Evolutionary conservation across 2,888 invertebrate species (phyloP).

Genomic region (Yponomeuta malinellus): DNA sequence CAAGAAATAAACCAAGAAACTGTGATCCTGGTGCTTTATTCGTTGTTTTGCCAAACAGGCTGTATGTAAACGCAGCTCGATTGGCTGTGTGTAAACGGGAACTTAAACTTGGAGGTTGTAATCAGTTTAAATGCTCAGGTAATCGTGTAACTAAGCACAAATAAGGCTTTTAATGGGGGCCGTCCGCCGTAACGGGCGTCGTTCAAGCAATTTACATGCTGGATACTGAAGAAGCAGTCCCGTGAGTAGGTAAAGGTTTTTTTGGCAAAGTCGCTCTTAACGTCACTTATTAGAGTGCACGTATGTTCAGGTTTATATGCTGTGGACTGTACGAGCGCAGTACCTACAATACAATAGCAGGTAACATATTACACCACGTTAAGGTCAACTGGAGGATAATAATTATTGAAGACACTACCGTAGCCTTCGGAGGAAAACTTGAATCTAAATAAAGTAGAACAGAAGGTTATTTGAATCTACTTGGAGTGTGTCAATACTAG

Average conservation of each 20-base stretch:
- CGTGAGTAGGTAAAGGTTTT: neutral
- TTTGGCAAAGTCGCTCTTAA: too few species aligned
- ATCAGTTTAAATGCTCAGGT: constrained; percentile 61
- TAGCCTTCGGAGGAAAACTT: neutral
- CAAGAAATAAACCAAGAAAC: neutral
- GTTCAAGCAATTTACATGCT: constrained; percentile 64
- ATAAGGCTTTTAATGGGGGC: constrained; percentile 62
- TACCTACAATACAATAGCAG: neutral
- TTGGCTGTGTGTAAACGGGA: too few species aligned
- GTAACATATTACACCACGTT: neutral
- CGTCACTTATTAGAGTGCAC: too few species aligned
- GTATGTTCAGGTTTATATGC: too few species aligned
- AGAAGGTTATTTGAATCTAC: too few species aligned
- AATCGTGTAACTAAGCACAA: constrained; percentile 62
- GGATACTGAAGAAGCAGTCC: neutral
- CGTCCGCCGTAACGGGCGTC: constrained; percentile 42
- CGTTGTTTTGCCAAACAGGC: neutral
- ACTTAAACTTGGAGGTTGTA: constrained; percentile 33
- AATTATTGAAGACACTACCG: neutral
- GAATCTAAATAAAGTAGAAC: too few species aligned
- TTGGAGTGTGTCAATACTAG: too few species aligned
- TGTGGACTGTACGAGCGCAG: too few species aligned
- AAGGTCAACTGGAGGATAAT: neutral
- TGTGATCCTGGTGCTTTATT: neutral
- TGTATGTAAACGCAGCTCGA: neutral